Conservation (phyloP, 2,888 invertebrate species). For the Cosmorhoe ocellata region DNA sequence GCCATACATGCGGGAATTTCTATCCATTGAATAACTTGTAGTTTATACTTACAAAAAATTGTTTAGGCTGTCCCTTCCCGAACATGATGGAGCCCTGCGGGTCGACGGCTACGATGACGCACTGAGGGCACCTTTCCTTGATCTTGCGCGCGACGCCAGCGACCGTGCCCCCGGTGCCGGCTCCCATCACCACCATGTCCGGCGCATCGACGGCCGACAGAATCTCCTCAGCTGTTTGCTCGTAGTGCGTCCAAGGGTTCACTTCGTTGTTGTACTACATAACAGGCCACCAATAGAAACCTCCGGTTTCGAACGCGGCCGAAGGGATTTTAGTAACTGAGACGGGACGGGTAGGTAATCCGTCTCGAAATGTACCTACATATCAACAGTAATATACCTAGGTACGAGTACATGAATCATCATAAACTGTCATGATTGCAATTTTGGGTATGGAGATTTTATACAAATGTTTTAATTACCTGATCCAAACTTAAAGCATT, state of each 20-base stretch:
- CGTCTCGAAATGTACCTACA: no score
- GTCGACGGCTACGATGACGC: conserved; percentile 92
- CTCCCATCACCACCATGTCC: conserved; percentile 91
- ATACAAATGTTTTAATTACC: conserved; percentile 60
- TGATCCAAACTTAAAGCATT: conserved; percentile 90
- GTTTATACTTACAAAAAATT: conserved; percentile 43
- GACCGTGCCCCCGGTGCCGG: conserved; percentile 97
- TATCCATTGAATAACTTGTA: no score
- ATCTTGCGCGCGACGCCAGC: conserved; percentile 94
- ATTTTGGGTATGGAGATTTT: no score
- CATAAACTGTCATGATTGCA: no score
- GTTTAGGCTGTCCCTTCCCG: conserved; percentile 80
- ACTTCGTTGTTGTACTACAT: conserved; percentile 91
- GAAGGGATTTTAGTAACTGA: no score
- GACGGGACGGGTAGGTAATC: no score
- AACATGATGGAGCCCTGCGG: conserved; percentile 87
- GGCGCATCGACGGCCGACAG: conserved; percentile 85
- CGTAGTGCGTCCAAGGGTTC: conserved; percentile 97
- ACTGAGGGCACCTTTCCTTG: conserved; percentile 89
- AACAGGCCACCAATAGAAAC: not conserved
- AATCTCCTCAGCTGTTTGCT: conserved; percentile 95
- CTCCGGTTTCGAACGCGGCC: no score
- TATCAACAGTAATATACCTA: no score
- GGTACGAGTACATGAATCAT: no score
- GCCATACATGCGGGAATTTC: no score